phyloP scores from a whole-genome alignment of 2,113 vertebrate species.

The Ictidomys tridecemlineatus region DNA sequence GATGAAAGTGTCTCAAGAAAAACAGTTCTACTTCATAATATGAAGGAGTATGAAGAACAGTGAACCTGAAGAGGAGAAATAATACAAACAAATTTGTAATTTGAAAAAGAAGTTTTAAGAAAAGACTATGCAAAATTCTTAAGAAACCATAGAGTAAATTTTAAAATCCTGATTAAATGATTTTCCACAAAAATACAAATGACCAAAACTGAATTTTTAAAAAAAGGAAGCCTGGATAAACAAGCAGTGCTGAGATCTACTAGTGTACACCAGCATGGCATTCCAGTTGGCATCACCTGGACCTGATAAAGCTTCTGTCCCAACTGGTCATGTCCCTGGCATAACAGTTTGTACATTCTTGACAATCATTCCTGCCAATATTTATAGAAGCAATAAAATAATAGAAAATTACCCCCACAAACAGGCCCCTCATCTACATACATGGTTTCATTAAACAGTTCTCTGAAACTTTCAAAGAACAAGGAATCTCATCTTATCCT shows the following conservation, averaged over 20 bases:
- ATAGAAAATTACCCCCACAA: background rate
- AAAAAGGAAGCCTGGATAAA: background rate
- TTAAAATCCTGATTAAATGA: slow-evolving; percentile 14
- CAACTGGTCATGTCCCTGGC: background rate
- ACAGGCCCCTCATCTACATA: background rate
- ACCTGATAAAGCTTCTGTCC: background rate
- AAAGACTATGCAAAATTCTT: background rate
- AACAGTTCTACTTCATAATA: background rate
- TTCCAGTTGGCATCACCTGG: background rate
- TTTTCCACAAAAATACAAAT: slow-evolving; percentile 48
- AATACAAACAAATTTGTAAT: slow-evolving; percentile 7
- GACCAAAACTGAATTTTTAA: background rate
- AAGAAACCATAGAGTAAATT: background rate
- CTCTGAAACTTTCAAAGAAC: slow-evolving; percentile 35
- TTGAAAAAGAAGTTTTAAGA: background rate
- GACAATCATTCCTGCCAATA: slow-evolving; percentile 13
- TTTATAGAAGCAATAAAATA: background rate
- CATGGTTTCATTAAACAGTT: background rate
- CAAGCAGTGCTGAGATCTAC: background rate
- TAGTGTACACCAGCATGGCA: background rate
- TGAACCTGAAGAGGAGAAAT: slow-evolving; percentile 1
- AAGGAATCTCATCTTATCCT: background rate
- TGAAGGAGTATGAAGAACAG: background rate
- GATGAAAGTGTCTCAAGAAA: slow-evolving; percentile 16
- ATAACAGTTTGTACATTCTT: background rate